Conservation (phyloP, 2,113 vertebrate genomes). For the Pseudonaja textilis region DNA sequence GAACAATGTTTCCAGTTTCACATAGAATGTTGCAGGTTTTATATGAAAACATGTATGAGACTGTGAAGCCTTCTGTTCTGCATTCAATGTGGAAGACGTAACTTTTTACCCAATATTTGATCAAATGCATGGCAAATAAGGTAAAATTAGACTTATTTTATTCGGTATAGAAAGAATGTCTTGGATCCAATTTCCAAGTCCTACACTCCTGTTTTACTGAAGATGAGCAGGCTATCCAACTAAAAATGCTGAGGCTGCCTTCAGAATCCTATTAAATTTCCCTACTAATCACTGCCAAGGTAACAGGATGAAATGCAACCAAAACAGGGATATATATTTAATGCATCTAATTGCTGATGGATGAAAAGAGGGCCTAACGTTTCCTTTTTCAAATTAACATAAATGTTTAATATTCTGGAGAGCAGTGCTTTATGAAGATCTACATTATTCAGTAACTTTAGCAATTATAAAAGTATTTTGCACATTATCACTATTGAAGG, state of each 20-base stretch:
- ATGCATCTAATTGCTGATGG: constrained; percentile 33
- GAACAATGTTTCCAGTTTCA: neutral
- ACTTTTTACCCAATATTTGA: neutral
- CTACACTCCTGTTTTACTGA: neutral
- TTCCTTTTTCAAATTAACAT: constrained; percentile 54
- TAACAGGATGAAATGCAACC: neutral
- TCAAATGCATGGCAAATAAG: neutral
- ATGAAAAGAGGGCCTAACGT: constrained; percentile 32
- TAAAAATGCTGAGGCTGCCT: constrained; percentile 15
- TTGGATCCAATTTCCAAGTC: neutral
- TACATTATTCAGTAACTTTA: constrained; percentile 61
- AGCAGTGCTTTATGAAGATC: constrained; percentile 41
- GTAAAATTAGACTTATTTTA: neutral
- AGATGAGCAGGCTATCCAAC: neutral
- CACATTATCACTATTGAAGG: constrained; percentile 42
- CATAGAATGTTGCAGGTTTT: neutral
- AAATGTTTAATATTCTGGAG: constrained; percentile 41
- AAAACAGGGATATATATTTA: constrained; percentile 42
- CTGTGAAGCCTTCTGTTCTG: neutral
- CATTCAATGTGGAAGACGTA: neutral
- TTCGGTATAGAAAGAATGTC: neutral
- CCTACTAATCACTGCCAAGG: constrained; percentile 31
- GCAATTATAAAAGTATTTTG: constrained; percentile 55
- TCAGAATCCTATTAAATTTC: constrained; percentile 22
- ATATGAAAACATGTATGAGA: neutral